Base-by-base conservation (phyloP, 2,113 vertebrate genomes). In the Nycticorax nycticorax region DNA sequence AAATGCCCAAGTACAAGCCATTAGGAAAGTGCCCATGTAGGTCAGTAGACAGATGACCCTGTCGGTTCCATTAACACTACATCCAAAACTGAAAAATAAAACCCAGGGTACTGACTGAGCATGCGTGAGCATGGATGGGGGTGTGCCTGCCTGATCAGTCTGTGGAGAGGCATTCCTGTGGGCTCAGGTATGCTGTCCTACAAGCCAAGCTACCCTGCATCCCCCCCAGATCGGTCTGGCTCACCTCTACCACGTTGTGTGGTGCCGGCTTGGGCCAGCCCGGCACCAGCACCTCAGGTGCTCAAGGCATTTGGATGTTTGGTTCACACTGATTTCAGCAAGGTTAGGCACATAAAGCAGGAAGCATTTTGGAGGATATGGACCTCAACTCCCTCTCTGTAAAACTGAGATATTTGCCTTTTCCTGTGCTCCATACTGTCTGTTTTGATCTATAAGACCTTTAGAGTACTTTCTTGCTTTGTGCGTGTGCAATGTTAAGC, bases 221-320 rank as follows among this genome's bases (percentile, higher is more conserved):
- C 16, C 11, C 30, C 20, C 3, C 4, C 45, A 10, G 7, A 7
- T 15, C 39, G 28, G 39, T 9, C 47, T 8, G 23, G 12, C 63
- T 73, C 53, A 27, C 35, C 30, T 56, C 39, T 35, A 35, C 13
- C 2, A 0, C 0, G 0, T 5, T 8, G 18, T 8, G n/a, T 2
- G 0, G 28, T 43, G 35, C 45, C 1, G 2, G 26, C 43, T 55
- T 5, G 3, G 41, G 10, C 48, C 50, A 77, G 19, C 7, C 45
- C 0, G 0, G 7, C 50, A n/a, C 16, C 3, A 1, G 21, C 5
- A 5, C 23, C 53, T 76, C 56, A 32, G 68, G 17, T 50, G 27
- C 32, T 80, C 50, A 11, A 62, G 21, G 18, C 48, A 23, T 22
- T 39, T 33, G 12, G 8, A 12, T 69, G 30, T 48, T 76, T 52